Evolutionary conservation across 2,888 invertebrate species (phyloP).

Genomic region (Cyaniris semiargus): DNA sequence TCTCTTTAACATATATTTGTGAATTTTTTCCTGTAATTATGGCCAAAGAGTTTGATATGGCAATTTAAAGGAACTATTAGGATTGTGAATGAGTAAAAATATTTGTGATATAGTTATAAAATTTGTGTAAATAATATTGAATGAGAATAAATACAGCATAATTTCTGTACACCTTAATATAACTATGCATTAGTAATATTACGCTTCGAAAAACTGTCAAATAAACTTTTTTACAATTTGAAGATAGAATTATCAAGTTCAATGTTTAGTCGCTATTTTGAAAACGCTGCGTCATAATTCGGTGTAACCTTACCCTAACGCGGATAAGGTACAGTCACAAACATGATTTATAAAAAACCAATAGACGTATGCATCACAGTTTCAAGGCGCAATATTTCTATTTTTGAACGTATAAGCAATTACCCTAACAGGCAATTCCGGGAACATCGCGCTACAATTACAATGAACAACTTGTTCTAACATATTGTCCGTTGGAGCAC

Average conservation of each 20-base stretch:
- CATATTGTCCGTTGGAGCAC: conserved; percentile 46
- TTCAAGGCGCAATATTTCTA: not conserved
- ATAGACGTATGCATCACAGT: not conserved
- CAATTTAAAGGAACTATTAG: not conserved
- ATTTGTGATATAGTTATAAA: not conserved
- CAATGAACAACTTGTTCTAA: conserved; percentile 45
- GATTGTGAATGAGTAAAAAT: not conserved
- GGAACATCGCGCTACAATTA: conserved; percentile 50
- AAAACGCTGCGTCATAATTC: not conserved
- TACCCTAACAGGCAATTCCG: conserved; percentile 50
- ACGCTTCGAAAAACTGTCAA: not conserved
- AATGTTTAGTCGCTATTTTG: too few species aligned
- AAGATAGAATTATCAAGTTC: not conserved
- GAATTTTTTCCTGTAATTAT: not conserved
- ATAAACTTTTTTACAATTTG: not conserved
- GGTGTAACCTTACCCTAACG: not conserved
- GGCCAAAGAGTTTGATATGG: not conserved
- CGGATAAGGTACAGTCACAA: not conserved
- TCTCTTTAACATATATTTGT: not conserved
- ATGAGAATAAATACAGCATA: not conserved
- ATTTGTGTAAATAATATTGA: not conserved
- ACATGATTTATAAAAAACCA: not conserved
- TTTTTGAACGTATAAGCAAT: conserved; percentile 38
- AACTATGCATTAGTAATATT: not conserved
- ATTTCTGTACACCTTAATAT: not conserved